phyloP scores from a whole-genome alignment of 2,113 vertebrate genomes.

The Atractosteus spatula region DNA sequence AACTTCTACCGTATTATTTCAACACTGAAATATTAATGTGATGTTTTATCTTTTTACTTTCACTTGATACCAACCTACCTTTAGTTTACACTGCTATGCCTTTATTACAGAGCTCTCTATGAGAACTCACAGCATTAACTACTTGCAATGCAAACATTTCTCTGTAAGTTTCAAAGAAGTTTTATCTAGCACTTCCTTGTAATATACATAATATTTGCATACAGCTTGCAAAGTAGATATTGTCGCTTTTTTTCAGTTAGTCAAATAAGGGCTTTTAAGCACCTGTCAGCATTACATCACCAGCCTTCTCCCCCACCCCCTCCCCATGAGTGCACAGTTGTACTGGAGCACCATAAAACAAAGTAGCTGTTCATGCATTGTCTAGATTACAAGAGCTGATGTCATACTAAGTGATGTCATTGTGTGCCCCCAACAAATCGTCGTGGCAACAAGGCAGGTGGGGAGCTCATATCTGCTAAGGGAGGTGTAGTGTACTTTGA shows the following conservation, averaged over 20 bases:
- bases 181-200: too few relatives aligned
- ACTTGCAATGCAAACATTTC: too few relatives aligned
- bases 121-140: too few relatives aligned
- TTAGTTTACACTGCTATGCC: too few relatives aligned
- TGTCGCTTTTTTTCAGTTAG: slow-evolving; percentile 30
- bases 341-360: slow-evolving; percentile 59
- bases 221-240: slow-evolving; percentile 6
- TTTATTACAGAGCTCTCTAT: too few relatives aligned
- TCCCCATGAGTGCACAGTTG: slow-evolving; percentile 50
- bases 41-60: too few relatives aligned
- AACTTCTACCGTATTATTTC: too few relatives aligned
- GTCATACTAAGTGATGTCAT: slow-evolving; percentile 80
- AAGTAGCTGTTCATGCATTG: slow-evolving; percentile 75
- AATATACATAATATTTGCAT: not conserved
- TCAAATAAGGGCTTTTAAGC: slow-evolving; percentile 56
- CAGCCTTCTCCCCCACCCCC: slow-evolving; percentile 36
- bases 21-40: too few relatives aligned
- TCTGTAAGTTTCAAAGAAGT: too few relatives aligned
- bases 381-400: slow-evolving; percentile 75
- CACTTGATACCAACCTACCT: too few relatives aligned
- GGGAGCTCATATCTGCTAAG: slow-evolving; percentile 61
- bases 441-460: slow-evolving; percentile 75
- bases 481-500: slow-evolving; percentile 39
- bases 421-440: slow-evolving; percentile 65
- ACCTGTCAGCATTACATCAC: slow-evolving; percentile 82